Base-by-base conservation (phyloP, 2,113 vertebrate species). In the Mormyrus iriodes region DNA sequence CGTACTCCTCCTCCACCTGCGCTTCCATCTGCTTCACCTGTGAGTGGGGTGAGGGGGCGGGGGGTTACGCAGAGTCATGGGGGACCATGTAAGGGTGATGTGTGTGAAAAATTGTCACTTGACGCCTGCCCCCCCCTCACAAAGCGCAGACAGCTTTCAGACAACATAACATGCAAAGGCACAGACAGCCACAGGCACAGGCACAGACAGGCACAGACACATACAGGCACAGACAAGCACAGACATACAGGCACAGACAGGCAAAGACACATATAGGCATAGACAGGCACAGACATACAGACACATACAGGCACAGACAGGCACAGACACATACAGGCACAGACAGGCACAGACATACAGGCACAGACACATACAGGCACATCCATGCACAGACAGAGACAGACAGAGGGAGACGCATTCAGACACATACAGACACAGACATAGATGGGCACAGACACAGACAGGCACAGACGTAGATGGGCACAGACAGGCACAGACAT, bases 11-110 rank as follows among this genome's bases (percentile, higher is more conserved):
- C 93, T 99, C 98, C 90, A 99, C 95, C 95, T 99, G 98, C 48
- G 97, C 94, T 90, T 99, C 98, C 98, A 99, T 97, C 94, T 99
- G 98, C 90, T 98, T 99, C 93, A 99, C 94, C 98, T 99, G 94
- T 12, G 87, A 90, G 51, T 46, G 82, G 21, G 82, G 44, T 13
- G 82, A 13, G 7, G 42, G 12, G 88, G 91, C 15, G 15, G 88
- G 91, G 87, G 92, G 86, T 89, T 10, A 87, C 82, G 61, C 79
- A 89, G 46, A 44, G 8, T 83, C 21, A 87, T 21, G 35, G 65
- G 46, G n/a, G 83, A 86, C 3, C 1, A 13, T 17, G 31, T 21
- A 85, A 17, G 52, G 89, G 90, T 92, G 88, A 91, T 79, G 35
- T 24, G 39, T 19, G 73, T 79, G 4, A 79, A 13, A 79, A 79